phyloP scores from a whole-genome alignment of 2,888 invertebrate species.

The Idaea straminata region DNA sequence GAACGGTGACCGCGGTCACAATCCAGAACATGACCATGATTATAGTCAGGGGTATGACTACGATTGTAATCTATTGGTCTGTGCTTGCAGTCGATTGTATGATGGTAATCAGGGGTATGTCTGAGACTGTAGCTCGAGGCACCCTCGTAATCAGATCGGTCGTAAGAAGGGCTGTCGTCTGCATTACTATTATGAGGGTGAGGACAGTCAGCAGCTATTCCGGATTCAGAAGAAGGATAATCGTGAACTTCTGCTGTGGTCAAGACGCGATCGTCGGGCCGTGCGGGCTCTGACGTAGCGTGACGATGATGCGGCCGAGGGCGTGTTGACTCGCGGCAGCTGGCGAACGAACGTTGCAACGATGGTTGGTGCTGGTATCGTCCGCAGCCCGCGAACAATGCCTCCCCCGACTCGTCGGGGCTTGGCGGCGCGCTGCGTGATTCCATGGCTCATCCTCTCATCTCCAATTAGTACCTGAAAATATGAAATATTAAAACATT shows the following conservation, averaged over 20 bases:
- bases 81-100: constrained; percentile 67
- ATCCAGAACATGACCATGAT: constrained; percentile 61
- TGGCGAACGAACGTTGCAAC: constrained; percentile 70
- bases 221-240: constrained; percentile 77
- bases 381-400: constrained; percentile 87
- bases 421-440: constrained; percentile 80
- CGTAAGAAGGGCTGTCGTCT: constrained; percentile 73
- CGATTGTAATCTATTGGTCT: constrained; percentile 64
- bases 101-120: constrained; percentile 65
- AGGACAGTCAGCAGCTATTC: constrained; percentile 74
- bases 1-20: constrained; percentile 66
- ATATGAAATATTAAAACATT: constrained; percentile 44
- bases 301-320: constrained; percentile 70
- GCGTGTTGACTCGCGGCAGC: constrained; percentile 65
- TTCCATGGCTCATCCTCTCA: constrained; percentile 79
- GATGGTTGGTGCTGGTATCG: constrained; percentile 82
- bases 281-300: constrained; percentile 69
- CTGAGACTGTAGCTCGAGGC: constrained; percentile 68
- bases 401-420: constrained; percentile 79
- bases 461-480: constrained; percentile 65
- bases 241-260: constrained; percentile 76
- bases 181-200: constrained; percentile 71
- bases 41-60: constrained; percentile 72
- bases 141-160: constrained; percentile 71
- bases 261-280: constrained; percentile 71